Percentiles rank a stretch among this genome's conserved stretches.
Conservation (phyloP, 2,797 vertebrate genomes). For the Anabacerthia variegaticeps region DNA sequence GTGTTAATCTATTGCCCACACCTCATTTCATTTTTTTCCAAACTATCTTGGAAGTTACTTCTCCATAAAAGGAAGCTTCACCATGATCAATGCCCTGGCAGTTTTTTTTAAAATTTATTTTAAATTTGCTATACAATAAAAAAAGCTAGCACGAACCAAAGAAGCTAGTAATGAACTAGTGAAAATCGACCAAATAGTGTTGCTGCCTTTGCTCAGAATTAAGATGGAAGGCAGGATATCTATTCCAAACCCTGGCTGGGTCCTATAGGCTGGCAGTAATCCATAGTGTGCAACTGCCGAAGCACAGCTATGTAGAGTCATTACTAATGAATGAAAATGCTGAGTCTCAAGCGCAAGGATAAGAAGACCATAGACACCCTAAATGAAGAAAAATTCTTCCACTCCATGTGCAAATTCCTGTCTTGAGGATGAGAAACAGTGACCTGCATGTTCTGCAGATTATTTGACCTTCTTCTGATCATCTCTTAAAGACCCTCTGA, state of each 20-base stretch:
- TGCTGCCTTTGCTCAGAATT: background rate
- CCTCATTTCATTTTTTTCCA: background rate
- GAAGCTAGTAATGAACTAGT: background rate
- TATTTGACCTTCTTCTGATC: constrained; percentile 29
- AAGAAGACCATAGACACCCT: background rate
- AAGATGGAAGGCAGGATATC: background rate
- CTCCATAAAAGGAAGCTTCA: background rate
- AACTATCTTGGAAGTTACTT: background rate
- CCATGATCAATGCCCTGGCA: background rate
- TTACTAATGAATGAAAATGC: background rate
- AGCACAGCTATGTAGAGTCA: fast-evolving
- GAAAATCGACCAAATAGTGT: background rate
- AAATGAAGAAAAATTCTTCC: background rate
- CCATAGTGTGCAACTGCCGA: background rate
- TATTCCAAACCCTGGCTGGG: background rate
- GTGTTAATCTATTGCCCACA: background rate
- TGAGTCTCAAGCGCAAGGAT: background rate
- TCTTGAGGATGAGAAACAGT: background rate
- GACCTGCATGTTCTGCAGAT: background rate
- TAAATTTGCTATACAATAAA: background rate
- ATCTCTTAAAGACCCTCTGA: background rate
- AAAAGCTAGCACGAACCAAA: background rate
- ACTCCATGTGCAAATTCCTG: background rate
- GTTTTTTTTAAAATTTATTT: background rate
- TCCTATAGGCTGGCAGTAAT: background rate